Evolutionary conservation across 2,888 invertebrate genomes (phyloP).

Genomic region (Epirrhoe tristata): DNA sequence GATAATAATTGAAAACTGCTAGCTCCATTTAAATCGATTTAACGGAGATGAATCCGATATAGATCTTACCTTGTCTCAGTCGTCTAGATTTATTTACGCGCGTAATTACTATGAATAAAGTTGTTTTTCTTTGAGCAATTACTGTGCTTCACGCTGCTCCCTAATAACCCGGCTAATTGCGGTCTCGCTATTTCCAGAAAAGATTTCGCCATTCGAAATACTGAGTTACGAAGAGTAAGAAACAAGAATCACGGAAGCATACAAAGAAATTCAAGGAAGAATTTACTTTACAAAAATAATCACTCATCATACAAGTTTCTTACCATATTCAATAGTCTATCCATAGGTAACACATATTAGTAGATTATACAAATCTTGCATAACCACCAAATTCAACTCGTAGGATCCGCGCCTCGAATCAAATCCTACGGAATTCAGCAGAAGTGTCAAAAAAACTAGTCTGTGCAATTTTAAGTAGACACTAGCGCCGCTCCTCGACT

Average conservation of each 20-base stretch:
- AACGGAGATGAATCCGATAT: conserved; percentile 20
- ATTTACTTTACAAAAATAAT: too few relatives aligned
- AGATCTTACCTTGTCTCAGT: conserved; percentile 25
- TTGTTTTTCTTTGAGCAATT: conserved; percentile 58
- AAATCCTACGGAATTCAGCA: too few relatives aligned
- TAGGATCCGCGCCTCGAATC: too few relatives aligned
- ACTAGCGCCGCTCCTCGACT: too few relatives aligned
- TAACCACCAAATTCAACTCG: too few relatives aligned
- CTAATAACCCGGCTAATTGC: conserved; percentile 54
- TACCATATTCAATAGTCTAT: too few relatives aligned
- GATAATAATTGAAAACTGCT: background rate
- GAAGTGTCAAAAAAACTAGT: too few relatives aligned
- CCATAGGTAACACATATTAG: too few relatives aligned
- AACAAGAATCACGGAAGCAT: background rate
- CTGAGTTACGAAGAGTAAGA: conserved; percentile 17
- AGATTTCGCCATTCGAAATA: conserved; percentile 35
- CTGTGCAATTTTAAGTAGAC: too few relatives aligned
- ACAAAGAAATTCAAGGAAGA: too few relatives aligned
- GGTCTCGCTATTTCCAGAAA: conserved; percentile 49
- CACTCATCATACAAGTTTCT: too few relatives aligned
- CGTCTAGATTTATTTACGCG: conserved; percentile 30
- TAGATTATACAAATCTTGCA: too few relatives aligned
- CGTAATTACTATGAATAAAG: conserved; percentile 59
- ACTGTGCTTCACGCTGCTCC: conserved; percentile 46
- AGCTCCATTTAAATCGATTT: conserved; percentile 10